These are phyloP conservation scores for Hippocampus comes DNA, from an alignment of 2,113 vertebrate species.

Conservation along the genomic window DNA sequence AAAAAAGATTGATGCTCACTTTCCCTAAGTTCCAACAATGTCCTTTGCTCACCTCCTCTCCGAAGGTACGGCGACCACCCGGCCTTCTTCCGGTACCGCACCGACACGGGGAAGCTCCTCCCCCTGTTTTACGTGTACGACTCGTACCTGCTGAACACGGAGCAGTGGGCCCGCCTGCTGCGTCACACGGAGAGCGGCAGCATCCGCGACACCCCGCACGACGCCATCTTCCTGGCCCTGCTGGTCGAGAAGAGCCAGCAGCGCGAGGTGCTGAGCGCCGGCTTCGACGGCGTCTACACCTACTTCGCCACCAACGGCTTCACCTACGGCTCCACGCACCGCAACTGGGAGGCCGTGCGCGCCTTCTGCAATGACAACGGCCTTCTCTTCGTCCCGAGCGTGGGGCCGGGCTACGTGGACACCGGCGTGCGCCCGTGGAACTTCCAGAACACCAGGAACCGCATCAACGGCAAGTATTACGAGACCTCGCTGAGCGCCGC, in stretches of 20 bases:
- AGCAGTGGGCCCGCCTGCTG: slow-evolving; percentile 87
- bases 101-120: slow-evolving; percentile 79
- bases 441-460: slow-evolving; percentile 89
- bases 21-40: too few relatives aligned
- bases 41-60: slow-evolving; percentile 16
- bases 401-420: slow-evolving; percentile 93
- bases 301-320: slow-evolving; percentile 98
- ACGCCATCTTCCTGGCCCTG: slow-evolving; percentile 87
- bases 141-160: slow-evolving; percentile 88
- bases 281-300: slow-evolving; percentile 94
- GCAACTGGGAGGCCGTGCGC: slow-evolving; percentile 86
- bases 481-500: slow-evolving; percentile 86
- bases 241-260: slow-evolving; percentile 93
- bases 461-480: slow-evolving; percentile 93
- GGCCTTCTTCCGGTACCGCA: slow-evolving; percentile 88
- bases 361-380: slow-evolving; percentile 86
- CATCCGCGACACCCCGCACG: slow-evolving; percentile 85
- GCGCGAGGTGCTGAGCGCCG: slow-evolving; percentile 82
- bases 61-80: slow-evolving; percentile 89
- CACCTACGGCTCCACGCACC: slow-evolving; percentile 91
- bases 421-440: slow-evolving; percentile 96
- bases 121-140: slow-evolving; percentile 96
- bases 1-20: too few relatives aligned
- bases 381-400: slow-evolving; percentile 91
- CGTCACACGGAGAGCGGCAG: slow-evolving; percentile 78